Evolutionary conservation across 2,888 invertebrate genomes (phyloP).

Genomic region (Epirrhoe tristata): DNA sequence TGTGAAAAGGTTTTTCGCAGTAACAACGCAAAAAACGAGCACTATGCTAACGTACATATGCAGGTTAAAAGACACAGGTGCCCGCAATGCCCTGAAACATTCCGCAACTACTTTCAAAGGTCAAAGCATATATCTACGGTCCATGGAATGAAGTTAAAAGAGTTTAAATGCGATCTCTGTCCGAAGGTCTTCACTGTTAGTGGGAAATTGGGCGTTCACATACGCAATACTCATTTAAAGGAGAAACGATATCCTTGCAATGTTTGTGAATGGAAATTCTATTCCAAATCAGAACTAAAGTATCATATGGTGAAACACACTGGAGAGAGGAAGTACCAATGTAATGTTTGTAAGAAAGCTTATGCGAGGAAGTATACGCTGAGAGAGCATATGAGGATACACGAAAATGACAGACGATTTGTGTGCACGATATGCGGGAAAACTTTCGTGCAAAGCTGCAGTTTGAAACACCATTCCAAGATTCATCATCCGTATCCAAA

Average conservation of each 20-base stretch:
- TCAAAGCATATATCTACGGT: conserved; percentile 70
- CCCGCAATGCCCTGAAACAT: conserved; percentile 72
- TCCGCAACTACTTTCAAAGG: conserved; percentile 75
- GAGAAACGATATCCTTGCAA: conserved; percentile 75
- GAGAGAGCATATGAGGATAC: conserved; percentile 76
- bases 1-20: conserved; percentile 82
- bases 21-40: conserved; percentile 75
- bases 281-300: conserved; percentile 81
- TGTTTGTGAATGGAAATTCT: conserved; percentile 83
- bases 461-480: conserved; percentile 72
- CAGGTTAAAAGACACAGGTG: conserved; percentile 74
- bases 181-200: conserved; percentile 72
- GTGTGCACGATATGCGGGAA: conserved; percentile 69
- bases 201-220: conserved; percentile 71
- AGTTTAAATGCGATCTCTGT: conserved; percentile 73
- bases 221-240: conserved; percentile 75
- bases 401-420: conserved; percentile 73
- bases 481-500: conserved; percentile 65
- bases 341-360: conserved; percentile 79
- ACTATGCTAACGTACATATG: conserved; percentile 79
- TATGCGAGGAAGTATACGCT: conserved; percentile 78
- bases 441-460: conserved; percentile 74
- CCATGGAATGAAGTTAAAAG: conserved; percentile 73
- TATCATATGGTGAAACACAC: conserved; percentile 83
- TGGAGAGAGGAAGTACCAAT: conserved; percentile 80